phyloP scores from a whole-genome alignment of 2,113 vertebrate species.

The Coptodon rendalli region DNA sequence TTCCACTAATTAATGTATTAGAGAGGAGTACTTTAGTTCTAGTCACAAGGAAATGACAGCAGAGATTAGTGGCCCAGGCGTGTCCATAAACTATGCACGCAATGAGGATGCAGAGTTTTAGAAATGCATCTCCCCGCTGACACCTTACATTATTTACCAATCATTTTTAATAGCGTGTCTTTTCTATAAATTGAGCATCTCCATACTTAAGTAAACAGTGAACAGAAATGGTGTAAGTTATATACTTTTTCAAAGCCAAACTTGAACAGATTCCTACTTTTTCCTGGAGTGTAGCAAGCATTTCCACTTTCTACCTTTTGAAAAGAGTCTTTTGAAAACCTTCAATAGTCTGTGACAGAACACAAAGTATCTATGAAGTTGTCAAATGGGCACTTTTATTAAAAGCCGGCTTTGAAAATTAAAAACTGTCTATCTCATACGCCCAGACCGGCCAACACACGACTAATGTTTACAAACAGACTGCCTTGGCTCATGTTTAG shows the following conservation, averaged over 20 bases:
- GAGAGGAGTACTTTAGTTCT: background rate
- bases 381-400: constrained; percentile 39
- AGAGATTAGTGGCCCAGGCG: background rate
- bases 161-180: background rate
- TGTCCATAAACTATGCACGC: background rate
- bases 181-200: background rate
- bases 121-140: background rate
- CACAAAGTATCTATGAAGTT: background rate
- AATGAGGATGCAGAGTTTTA: background rate
- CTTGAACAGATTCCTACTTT: background rate
- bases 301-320: background rate
- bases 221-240: background rate
- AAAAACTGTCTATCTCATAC: background rate
- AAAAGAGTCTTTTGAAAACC: background rate
- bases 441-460: background rate
- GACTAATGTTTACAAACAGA: background rate
- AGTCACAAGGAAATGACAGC: background rate
- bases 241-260: background rate
- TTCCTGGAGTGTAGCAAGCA: background rate
- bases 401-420: constrained; percentile 41
- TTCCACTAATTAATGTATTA: background rate
- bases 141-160: background rate
- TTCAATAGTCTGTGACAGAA: constrained; percentile 18
- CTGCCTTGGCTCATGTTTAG: background rate
- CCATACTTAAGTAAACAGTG: background rate